Evolutionary conservation across 2,113 vertebrate species (phyloP), one percentile per base, ranked within the genome.

Genomic region (Marmota flaviventris): DNA sequence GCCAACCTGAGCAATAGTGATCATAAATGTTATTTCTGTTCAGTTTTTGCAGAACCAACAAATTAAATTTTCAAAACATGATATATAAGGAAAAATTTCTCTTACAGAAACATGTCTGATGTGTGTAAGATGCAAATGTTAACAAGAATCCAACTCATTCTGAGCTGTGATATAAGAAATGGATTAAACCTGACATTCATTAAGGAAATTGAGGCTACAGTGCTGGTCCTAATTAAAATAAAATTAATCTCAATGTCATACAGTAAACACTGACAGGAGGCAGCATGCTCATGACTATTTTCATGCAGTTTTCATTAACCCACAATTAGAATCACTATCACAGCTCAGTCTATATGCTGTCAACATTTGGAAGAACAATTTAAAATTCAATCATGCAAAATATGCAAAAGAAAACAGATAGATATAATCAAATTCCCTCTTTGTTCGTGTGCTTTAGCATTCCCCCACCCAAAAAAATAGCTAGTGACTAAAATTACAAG

Each of bases 361-460:
- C 94, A 91, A 48, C 29, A 76, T 69, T 89, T 76, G 39, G 89
- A 88, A 95, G 94, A 79, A 91, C 25, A 72, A 75, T 85, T 93
- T 93, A 91, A 85, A 97, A 97, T 82, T 58, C 87, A 93, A 14
- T 69, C 67, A 92, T 78, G 48, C 51, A 82, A 97, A 96, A 24
- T 85, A 94, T 96, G 75, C 76, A 79, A 91, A 94, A 91, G 42
- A 58, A 22, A 53, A 14, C 16, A 93, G 39, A 75, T 42, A 92
- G 17, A 73, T 85, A n/a, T 86, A n/a, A 70, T 9, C 48, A 16
- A 45, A 48, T 88, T 90, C 79, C 82, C 42, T 73, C 65, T 92
- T 92, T 53, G 10, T 73, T 72, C 14, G 12, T 22, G 4, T 34
- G 53, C 87, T 95, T 58, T 20, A 65, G 13, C 27, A 78, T 53